A percentile compares a stretch with the other conserved stretches of the same genome.
phyloP scores from a whole-genome alignment of 1,140 invertebrate species.

The Formica selysi region DNA sequence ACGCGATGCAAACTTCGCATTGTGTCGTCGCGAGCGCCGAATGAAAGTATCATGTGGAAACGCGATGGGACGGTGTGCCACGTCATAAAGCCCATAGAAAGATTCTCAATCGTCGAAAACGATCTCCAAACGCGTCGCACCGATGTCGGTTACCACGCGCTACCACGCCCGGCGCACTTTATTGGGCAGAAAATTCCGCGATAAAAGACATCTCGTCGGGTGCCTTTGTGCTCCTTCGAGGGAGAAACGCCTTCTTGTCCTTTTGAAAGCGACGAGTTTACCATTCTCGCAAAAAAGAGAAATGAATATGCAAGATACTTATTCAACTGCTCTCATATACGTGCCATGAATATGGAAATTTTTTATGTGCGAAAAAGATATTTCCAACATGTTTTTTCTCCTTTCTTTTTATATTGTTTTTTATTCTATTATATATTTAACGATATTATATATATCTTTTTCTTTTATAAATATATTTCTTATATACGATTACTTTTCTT shows the following conservation, averaged over 20 bases:
- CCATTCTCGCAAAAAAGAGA: background rate
- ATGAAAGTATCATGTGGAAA: background rate
- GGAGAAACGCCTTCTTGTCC: background rate
- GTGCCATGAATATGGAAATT: background rate
- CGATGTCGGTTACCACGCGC: conserved; percentile 26
- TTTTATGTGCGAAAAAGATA: no score
- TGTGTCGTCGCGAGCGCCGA: conserved; percentile 40
- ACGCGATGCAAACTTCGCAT: conserved; percentile 38
- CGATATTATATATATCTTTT: no score
- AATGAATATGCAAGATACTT: conserved; percentile 18
- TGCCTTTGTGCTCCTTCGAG: conserved; percentile 72
- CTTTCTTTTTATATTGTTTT: no score
- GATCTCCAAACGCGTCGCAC: conserved; percentile 45
- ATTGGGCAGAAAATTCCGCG: conserved; percentile 85
- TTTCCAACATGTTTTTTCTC: no score
- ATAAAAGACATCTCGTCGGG: conserved; percentile 82
- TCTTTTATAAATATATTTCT: no score
- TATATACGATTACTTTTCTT: no score
- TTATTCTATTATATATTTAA: no score
- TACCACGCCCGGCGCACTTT: conserved; percentile 78
- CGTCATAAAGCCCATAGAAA: conserved; percentile 59
- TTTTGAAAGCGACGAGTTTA: conserved; percentile 22
- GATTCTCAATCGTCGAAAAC: conserved; percentile 53
- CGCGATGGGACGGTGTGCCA: conserved; percentile 25
- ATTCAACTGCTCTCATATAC: background rate